A percentile compares a stretch with the other conserved stretches of the same genome.
Conservation (phyloP, 2,113 vertebrate genomes). For the Paratilapia polleni region DNA sequence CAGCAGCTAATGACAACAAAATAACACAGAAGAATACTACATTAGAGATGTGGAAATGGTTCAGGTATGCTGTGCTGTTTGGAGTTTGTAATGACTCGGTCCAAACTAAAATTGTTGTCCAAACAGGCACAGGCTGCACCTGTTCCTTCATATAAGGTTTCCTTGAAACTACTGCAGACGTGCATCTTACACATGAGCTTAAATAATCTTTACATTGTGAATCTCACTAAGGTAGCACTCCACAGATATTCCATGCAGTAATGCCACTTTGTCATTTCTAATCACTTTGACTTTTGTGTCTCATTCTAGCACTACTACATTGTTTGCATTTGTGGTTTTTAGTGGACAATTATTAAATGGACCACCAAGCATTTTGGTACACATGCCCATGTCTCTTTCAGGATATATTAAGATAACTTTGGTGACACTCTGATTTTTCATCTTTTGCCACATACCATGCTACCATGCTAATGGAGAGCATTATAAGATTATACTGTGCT, state of each 20-base stretch:
- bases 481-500: neutral
- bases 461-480: neutral
- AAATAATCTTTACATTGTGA: neutral
- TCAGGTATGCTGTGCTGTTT: neutral
- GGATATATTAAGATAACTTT: neutral
- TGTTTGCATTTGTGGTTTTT: neutral
- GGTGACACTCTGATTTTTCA: neutral
- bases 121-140: neutral
- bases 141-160: neutral
- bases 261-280: too few species aligned
- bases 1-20: neutral
- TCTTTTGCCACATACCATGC: rapidly evolving
- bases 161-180: neutral
- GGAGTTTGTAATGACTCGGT: neutral
- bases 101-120: neutral
- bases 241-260: too few species aligned
- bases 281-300: too few species aligned
- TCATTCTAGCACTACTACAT: neutral
- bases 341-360: neutral
- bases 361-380: neutral
- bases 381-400: neutral
- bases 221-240: neutral
- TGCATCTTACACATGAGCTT: neutral
- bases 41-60: neutral
- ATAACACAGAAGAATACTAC: neutral